Percentiles rank a stretch among this genome's conserved stretches.
phyloP scores from a whole-genome alignment of 2,113 vertebrate species.

The Vombatus ursinus region DNA sequence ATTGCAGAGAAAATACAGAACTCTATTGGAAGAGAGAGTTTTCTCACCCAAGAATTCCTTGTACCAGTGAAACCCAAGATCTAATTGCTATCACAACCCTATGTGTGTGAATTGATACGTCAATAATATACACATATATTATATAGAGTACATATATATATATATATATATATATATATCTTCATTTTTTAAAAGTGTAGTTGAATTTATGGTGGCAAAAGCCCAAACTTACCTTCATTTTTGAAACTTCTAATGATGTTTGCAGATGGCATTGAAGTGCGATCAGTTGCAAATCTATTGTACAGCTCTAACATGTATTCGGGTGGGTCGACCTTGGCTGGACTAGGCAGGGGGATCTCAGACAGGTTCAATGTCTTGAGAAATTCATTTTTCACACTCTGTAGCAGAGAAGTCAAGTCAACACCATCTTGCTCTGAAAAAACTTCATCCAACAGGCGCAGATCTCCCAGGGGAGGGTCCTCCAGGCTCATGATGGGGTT shows the following conservation, averaged over 20 bases:
- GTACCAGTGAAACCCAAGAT: neutral
- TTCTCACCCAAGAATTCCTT: neutral
- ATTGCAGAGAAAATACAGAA: neutral
- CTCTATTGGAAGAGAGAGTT: neutral
- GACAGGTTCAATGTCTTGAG: conserved; percentile 94
- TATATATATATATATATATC: neutral
- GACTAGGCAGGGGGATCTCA: conserved; percentile 84
- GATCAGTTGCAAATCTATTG: conserved; percentile 96
- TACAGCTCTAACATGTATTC: conserved; percentile 99
- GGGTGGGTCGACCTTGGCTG: conserved; percentile 90
- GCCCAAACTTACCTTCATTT: conserved; percentile 91
- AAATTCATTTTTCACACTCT: conserved; percentile 93
- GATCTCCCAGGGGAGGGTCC: conserved; percentile 87
- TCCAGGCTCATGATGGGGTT: conserved; percentile 92
- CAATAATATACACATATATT: neutral
- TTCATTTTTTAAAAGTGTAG: neutral
- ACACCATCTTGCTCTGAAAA: conserved; percentile 90
- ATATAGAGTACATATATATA: neutral
- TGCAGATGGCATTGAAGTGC: conserved; percentile 92
- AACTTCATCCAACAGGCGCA: conserved; percentile 89
- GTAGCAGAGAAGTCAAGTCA: conserved; percentile 90
- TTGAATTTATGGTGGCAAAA: neutral
- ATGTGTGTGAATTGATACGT: neutral
- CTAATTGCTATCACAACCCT: neutral
- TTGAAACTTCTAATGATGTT: conserved; percentile 98